Base-by-base conservation (phyloP, 2,888 invertebrate genomes). In the Byasa hedistus region DNA sequence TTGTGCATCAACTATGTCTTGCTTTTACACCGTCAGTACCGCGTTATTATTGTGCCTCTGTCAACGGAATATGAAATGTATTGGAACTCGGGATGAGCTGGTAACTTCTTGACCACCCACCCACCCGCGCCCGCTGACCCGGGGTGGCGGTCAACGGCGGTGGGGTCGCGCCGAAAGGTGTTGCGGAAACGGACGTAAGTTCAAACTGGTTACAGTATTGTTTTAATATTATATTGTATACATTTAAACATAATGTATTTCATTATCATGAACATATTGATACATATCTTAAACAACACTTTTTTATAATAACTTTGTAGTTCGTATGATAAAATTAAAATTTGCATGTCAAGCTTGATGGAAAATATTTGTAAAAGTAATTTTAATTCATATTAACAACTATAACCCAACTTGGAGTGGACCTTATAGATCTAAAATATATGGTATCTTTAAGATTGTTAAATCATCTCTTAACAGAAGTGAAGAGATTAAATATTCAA, bases 41-140 rank as follows among this genome's bases (percentile, higher is more conserved):
- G 84, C 85, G 87, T 90, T 89, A 91, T 91, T 91, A 91, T 90
- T 91, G 90, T 86, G 89, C 90, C 89, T 88, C 91, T 91, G 91
- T 91, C 91, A 90, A 89, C 91, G 91, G 91, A 91, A 91, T 91
- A 91, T 91, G 91, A 91, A 91, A 91, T 91, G 90, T 91, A 91
- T 91, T 91, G 91, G 87, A 83, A 83, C 81, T 78, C 73, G 86
- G 90, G 91, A 90, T 90, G 91, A 89, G 89, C 83, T 77, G 77
- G 80, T 77, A 80, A 80, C 85, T 85, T 84, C 85, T 87, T 87
- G 86, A 86, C 83, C 85, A 76, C 71, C 81, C 74, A 77, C 80
- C 78, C 54, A 52, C 63, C 60, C 55, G 73, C 75, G 80, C 76
- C 83, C 82, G 82, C 76, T 75, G 87, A 87, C 87, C 85, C 84